Base-by-base conservation (phyloP, 2,797 vertebrate genomes). In the Chaetodon trifasciatus region DNA sequence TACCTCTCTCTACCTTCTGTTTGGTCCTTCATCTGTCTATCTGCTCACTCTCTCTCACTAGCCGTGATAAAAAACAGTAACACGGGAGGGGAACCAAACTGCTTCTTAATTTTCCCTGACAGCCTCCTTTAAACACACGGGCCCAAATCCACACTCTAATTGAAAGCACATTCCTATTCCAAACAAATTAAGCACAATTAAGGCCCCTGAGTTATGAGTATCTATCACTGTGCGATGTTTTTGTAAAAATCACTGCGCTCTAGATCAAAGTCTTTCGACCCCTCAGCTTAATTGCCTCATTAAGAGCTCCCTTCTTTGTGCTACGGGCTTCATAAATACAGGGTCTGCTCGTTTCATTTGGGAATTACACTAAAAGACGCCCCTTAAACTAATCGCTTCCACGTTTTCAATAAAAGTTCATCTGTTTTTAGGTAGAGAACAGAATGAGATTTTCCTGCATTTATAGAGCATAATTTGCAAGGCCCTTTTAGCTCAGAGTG, bases 151-250 rank as follows among this genome's bases (percentile, higher is more conserved):
- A 97, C 91, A 91, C 93, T 95, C 95, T 98, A 99, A 99, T 99
- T 98, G 97, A 99, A 99, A 97, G 96, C 98, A 99, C 97, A 99
- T 99, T 99, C 95, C 96, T 98, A 99, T 98, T 99, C 97, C 97
- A 99, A 99, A 99, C 98, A 99, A 99, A 99, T 99, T 99, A 99
- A 99, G 97, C 97, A 98, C 97, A 99, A 99, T 99, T 99, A 99
- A 98, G 97, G 96, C 92, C 96, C 92, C 96, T 97, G 98, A 99
- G 97, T 98, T 99, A 98, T 98, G 97, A 97, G 97, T 97, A 97
- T 98, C 97, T 98, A 99, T 98, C 97, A 98, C 96, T 97, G 96
- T 92, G 96, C 90, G 93, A 98, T 99, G 98, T 99, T 99, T 99
- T 98, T 96, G 96, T 97, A 98, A 97, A 99, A 99, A 98, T 99